These are phyloP conservation scores for Dioctria linearis DNA, from an alignment of 2,888 invertebrate genomes.

Conservation along the genomic window DNA sequence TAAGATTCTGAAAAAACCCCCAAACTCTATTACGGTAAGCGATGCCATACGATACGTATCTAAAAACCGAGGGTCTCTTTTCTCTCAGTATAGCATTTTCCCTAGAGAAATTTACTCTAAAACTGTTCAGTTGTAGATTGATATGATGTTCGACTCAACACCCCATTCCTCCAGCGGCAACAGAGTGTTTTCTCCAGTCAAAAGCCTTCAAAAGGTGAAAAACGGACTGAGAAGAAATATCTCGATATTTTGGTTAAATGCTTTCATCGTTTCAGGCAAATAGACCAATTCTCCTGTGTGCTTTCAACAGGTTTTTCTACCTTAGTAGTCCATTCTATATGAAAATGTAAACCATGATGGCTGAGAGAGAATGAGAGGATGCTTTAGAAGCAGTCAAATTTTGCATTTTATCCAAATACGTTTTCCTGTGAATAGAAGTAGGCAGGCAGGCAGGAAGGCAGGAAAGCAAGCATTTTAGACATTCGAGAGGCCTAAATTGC, in stretches of 20 bases:
- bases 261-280: conserved; percentile 32
- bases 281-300: conserved; percentile 11
- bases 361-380: too few species aligned
- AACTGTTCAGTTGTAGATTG: conserved; percentile 29
- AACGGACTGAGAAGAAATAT: not conserved
- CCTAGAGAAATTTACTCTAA: conserved; percentile 35
- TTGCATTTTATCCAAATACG: too few species aligned
- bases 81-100: conserved; percentile 19
- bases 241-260: conserved; percentile 28
- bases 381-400: too few species aligned
- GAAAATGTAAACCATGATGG: too few species aligned
- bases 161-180: not conserved
- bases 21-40: too few species aligned
- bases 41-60: not conserved
- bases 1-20: too few species aligned
- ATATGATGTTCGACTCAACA: conserved; percentile 41
- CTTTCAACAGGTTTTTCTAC: conserved; percentile 17
- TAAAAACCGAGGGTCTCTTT: conserved; percentile 13
- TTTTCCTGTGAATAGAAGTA: too few species aligned
- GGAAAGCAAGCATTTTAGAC: not conserved
- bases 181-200: not conserved
- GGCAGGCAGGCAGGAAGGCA: not conserved
- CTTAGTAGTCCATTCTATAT: too few species aligned
- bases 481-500: not conserved
- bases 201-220: not conserved